These are phyloP conservation scores for Gallinago undulata DNA, from an alignment of 2,113 vertebrate species.

Conservation along the genomic window DNA sequence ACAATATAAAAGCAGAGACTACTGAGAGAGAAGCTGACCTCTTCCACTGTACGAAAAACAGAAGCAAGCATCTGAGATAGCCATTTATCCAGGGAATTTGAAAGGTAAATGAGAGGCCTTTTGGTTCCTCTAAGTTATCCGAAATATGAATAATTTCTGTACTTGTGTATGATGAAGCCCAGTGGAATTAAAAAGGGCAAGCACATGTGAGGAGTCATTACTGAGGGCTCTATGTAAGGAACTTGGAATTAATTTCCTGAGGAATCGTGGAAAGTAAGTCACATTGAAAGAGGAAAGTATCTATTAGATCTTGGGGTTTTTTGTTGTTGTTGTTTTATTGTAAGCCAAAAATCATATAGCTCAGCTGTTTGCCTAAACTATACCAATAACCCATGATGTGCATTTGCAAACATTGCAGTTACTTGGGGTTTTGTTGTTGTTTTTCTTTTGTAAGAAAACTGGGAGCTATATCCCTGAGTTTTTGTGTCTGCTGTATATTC, in stretches of 20 bases:
- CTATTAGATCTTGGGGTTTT: not conserved
- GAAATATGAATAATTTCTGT: conserved; percentile 18
- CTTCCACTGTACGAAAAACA: not conserved
- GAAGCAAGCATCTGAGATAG: not conserved
- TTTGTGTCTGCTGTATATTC: not conserved
- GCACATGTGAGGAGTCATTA: not conserved
- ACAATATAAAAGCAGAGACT: not conserved
- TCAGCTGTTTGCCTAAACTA: not conserved
- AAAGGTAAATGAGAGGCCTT: not conserved
- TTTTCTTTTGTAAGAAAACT: not conserved
- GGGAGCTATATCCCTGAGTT: not conserved
- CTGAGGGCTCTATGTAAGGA: not conserved
- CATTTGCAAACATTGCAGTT: not conserved
- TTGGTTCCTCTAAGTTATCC: not conserved
- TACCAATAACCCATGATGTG: not conserved
- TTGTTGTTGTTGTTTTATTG: not conserved
- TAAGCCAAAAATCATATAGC: not conserved
- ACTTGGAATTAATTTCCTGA: not conserved
- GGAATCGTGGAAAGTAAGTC: not conserved
- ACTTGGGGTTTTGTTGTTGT: not conserved
- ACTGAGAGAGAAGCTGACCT: not conserved
- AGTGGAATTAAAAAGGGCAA: not conserved
- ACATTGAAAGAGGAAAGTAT: not conserved
- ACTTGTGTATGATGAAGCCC: not conserved
- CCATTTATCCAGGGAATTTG: not conserved